Conservation (phyloP, 2,888 invertebrate genomes). For the Coremacera marginata region DNA sequence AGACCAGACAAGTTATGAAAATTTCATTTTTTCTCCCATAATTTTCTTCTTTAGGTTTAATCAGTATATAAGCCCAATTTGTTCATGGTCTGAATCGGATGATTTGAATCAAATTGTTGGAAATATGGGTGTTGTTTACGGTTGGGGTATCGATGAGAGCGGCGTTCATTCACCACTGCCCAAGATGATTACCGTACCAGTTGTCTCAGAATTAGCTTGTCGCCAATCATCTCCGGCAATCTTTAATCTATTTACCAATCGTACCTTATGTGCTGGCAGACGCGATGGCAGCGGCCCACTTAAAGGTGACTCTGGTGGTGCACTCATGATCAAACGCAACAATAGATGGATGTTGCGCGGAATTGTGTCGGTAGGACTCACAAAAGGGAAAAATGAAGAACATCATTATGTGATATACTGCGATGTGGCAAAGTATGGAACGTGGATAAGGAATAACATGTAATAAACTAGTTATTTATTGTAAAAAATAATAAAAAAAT, state of each 20-base stretch:
- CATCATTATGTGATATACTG: constrained; percentile 75
- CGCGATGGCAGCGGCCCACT: constrained; percentile 62
- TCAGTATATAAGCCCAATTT: constrained; percentile 44
- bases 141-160: constrained; percentile 69
- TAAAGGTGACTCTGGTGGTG: constrained; percentile 74
- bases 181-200: constrained; percentile 64
- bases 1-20: neutral
- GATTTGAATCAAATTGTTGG: constrained; percentile 59
- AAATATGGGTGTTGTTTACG: constrained; percentile 68
- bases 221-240: constrained; percentile 64
- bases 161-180: constrained; percentile 55
- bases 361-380: constrained; percentile 67
- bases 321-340: constrained; percentile 68
- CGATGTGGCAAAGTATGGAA: constrained; percentile 72
- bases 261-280: constrained; percentile 62
- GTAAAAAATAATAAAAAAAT: too few species aligned
- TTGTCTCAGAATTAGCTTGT: constrained; percentile 70
- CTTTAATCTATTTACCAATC: constrained; percentile 46
- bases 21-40: neutral
- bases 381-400: constrained; percentile 65
- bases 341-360: constrained; percentile 69
- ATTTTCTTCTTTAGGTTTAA: neutral
- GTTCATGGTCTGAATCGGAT: constrained; percentile 51
- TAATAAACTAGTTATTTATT: too few species aligned
- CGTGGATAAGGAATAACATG: constrained; percentile 68